Evolutionary conservation across 2,888 invertebrate species (phyloP).

Genomic region (Bibio marci): DNA sequence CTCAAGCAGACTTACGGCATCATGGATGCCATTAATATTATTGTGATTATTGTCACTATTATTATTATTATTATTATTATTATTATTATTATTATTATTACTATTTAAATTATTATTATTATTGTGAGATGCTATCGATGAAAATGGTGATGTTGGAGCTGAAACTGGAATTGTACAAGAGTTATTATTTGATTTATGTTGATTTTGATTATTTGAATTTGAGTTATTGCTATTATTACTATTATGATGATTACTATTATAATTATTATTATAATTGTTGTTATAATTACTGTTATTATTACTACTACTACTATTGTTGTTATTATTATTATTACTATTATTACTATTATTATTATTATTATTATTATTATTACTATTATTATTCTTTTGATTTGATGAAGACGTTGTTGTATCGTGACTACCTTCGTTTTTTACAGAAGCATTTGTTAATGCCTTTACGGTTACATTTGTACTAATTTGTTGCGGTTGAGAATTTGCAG

Average conservation of each 20-base stretch:
- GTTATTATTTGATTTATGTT: too few relatives aligned
- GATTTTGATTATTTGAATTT: neutral
- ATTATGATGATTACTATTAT: constrained; percentile 9
- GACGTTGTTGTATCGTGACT: constrained; percentile 17
- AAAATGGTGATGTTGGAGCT: too few relatives aligned
- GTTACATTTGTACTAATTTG: constrained; percentile 87
- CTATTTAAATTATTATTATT: constrained; percentile 8
- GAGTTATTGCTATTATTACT: constrained; percentile 3
- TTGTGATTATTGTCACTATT: constrained; percentile 18
- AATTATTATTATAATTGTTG: constrained; percentile 9
- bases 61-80: neutral
- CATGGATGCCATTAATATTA: constrained; percentile 34
- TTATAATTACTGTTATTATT: too few relatives aligned
- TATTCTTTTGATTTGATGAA: constrained; percentile 11
- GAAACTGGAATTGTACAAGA: too few relatives aligned
- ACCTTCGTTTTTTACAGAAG: constrained; percentile 31
- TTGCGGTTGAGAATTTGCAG: constrained; percentile 72
- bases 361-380: neutral
- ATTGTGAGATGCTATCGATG: constrained; percentile 2
- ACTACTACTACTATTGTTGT: constrained; percentile 19
- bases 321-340: constrained; percentile 15
- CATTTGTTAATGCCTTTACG: constrained; percentile 62
- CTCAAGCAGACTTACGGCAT: constrained; percentile 52
- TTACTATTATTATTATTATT: constrained; percentile 10
- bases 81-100: constrained; percentile 8